These are phyloP conservation scores for Megaceryle maxima DNA, from an alignment of 2,113 vertebrate species.

Conservation along the genomic window DNA sequence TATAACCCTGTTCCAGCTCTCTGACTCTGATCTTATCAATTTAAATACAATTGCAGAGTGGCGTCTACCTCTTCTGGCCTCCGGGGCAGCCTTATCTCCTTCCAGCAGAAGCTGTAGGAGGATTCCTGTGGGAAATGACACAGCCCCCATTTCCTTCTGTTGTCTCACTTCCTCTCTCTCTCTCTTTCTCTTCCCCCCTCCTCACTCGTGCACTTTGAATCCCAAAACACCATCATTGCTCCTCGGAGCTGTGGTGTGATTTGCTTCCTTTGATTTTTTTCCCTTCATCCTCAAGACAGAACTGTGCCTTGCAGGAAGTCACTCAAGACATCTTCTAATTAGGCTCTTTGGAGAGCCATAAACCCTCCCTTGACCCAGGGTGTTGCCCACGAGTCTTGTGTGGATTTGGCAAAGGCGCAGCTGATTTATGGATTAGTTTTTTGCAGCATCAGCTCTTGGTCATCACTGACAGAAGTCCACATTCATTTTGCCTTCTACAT, in stretches of 20 bases:
- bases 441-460: neutral
- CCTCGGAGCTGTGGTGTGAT: slow-evolving; percentile 37
- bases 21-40: slow-evolving; percentile 41
- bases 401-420: neutral
- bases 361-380: neutral
- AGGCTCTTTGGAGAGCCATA: neutral
- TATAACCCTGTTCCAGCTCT: slow-evolving; percentile 23
- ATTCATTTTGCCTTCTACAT: neutral
- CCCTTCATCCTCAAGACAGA: neutral
- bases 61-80: slow-evolving; percentile 55
- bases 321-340: neutral
- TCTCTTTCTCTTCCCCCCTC: slow-evolving; percentile 72
- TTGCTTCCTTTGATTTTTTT: slow-evolving; percentile 16
- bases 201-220: slow-evolving; percentile 44
- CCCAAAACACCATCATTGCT: slow-evolving; percentile 82
- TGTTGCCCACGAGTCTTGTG: neutral
- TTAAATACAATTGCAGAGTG: slow-evolving; percentile 52
- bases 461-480: neutral
- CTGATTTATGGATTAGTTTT: neutral
- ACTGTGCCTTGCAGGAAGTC: slow-evolving; percentile 35
- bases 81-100: slow-evolving; percentile 82
- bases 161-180: slow-evolving; percentile 80
- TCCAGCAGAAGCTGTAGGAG: slow-evolving; percentile 75
- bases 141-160: slow-evolving; percentile 82
- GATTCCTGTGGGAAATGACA: slow-evolving; percentile 81